Evolutionary conservation across 2,113 vertebrate species (phyloP), one percentile per base, ranked within the genome.

Genomic region (Leptocoma aspasia): DNA sequence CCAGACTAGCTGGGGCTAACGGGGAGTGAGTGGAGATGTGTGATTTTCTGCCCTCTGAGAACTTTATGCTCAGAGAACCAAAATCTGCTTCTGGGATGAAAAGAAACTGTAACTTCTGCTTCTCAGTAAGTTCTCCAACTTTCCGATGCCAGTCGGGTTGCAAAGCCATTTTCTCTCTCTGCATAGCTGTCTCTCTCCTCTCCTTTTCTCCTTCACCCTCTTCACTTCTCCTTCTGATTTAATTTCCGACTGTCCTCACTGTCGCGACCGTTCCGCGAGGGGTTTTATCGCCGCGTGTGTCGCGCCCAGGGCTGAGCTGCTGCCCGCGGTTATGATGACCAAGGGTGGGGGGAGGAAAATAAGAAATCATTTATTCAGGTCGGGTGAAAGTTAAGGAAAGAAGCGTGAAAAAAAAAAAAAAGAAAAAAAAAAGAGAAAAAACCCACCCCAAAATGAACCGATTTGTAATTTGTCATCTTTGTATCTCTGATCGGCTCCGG

Each of bases 91-190:
- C 70, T 97, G 94, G 95, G 95, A 97, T 81, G 92, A 90, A 96
- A 97, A 95, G 96, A 98, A 97, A 97, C 94, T 79, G 75, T 97
- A 97, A 96, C 94, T 97, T 79, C 97, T 96, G 92, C 94, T 96
- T 96, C 96, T 95, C 97, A 98, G 97, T 98, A 98, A 98, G 98
- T 98, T 96, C 90, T 96, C 90, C 84, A 96, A 97, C 96, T 96
- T 97, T 94, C 92, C 94, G 52, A 33, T 87, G 75, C 94, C 93
- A 78, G 44, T 85, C 91, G 87, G 86, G 77, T 94, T 90, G 27
- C 81, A 57, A 95, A 80, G 84, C 95, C 79, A 26, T 86, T 96
- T 92, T 82, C 49, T 96, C 72, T 95, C 54, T 94, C 24, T 92
- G 76, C 91, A 22, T 96, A 15, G 42, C 45, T 84, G 50, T 69